phyloP scores from a whole-genome alignment of 2,888 invertebrate species.

The Apotomis betuletana region DNA sequence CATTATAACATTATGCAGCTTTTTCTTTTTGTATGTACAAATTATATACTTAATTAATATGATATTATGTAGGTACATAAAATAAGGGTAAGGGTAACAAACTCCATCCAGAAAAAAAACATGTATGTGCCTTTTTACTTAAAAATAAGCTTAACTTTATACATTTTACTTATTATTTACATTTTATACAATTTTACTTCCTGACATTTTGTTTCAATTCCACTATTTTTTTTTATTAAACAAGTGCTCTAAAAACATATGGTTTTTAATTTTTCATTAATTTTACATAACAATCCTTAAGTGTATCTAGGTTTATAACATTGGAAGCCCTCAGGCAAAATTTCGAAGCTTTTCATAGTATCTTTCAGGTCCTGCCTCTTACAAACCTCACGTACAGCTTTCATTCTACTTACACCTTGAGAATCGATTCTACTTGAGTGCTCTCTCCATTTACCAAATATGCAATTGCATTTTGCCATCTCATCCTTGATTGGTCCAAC shows the following conservation, averaged over 20 bases:
- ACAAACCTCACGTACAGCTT: constrained; percentile 66
- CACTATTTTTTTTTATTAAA: constrained; percentile 42
- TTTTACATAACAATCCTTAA: neutral
- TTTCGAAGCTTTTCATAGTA: constrained; percentile 63
- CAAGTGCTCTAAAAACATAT: constrained; percentile 42
- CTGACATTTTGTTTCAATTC: constrained; percentile 34
- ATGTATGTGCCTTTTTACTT: constrained; percentile 7
- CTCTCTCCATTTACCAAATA: constrained; percentile 73
- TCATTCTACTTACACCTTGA: constrained; percentile 55
- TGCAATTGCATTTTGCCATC: constrained; percentile 72
- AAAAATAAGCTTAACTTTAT: neutral
- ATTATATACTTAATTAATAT: neutral
- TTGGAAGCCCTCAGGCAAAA: constrained; percentile 66
- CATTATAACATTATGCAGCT: neutral
- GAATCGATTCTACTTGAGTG: constrained; percentile 67
- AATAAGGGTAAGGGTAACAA: constrained; percentile 20
- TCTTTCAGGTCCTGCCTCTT: constrained; percentile 63
- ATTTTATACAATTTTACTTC: constrained; percentile 24
- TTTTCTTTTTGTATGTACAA: neutral
- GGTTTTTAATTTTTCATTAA: constrained; percentile 39
- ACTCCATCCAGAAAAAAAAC: neutral
- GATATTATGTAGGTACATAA: neutral
- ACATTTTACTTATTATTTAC: constrained; percentile 21
- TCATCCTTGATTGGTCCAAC: constrained; percentile 63
- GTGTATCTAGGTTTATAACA: constrained; percentile 57